Percentiles rank a stretch among this genome's conserved stretches.
These are phyloP conservation scores for Andrena dorsata DNA, from an alignment of 2,888 invertebrate genomes.

Conservation along the genomic window DNA sequence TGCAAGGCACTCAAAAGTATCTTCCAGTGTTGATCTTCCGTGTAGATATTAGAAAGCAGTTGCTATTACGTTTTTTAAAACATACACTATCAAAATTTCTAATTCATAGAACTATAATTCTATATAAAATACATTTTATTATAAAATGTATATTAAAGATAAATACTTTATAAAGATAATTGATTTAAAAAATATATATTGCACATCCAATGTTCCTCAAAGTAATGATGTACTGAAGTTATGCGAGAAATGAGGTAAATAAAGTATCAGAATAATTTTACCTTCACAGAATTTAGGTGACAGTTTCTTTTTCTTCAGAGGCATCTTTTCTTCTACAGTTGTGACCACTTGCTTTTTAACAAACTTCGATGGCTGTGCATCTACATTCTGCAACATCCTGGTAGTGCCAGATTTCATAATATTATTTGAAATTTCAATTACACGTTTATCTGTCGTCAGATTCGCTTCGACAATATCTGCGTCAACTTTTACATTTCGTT, in stretches of 20 bases:
- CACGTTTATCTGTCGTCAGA: constrained; percentile 29
- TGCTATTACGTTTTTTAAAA: not conserved
- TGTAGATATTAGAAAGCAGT: constrained; percentile 23
- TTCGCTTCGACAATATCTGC: constrained; percentile 25
- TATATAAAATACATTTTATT: not conserved
- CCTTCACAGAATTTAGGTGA: constrained; percentile 57
- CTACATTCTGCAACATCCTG: constrained; percentile 42
- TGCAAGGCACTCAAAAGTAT: constrained; percentile 21
- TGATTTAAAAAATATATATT: not conserved
- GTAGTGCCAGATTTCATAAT: constrained; percentile 36
- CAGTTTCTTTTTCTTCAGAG: constrained; percentile 66
- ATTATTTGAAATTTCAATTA: constrained; percentile 40
- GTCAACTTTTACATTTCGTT: constrained; percentile 26
- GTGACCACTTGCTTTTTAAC: constrained; percentile 33
- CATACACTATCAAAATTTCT: not conserved
- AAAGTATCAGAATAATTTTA: constrained; percentile 39
- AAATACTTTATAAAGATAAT: constrained; percentile 4
- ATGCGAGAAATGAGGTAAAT: not conserved
- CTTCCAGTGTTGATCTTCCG: constrained; percentile 59
- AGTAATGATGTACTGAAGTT: not conserved
- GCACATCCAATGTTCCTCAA: not conserved
- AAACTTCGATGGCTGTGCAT: constrained; percentile 36
- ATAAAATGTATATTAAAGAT: constrained; percentile 4
- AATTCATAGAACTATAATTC: not conserved
- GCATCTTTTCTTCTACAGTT: constrained; percentile 54